Conservation (phyloP, 1,140 invertebrate species). For the Hypsibius dujardini region DNA sequence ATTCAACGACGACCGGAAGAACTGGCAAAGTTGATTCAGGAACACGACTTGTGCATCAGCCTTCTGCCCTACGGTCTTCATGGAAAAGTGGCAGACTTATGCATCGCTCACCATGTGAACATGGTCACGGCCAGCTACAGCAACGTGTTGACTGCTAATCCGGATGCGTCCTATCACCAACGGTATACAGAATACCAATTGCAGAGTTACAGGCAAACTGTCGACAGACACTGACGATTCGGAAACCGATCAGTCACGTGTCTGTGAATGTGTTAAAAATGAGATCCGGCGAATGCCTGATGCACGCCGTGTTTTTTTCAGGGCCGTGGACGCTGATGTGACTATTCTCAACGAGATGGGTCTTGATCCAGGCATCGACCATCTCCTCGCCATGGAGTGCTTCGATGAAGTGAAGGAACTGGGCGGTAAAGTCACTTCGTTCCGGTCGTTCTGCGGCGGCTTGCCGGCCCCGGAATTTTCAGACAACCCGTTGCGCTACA, state of each 20-base stretch:
- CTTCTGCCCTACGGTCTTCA: constrained; percentile 82
- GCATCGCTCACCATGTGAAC: constrained; percentile 64
- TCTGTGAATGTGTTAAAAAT: too few relatives aligned
- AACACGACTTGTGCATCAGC: constrained; percentile 66
- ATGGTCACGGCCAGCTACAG: constrained; percentile 89
- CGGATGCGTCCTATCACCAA: background rate
- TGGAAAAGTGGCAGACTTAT: constrained; percentile 57
- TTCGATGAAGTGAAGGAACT: constrained; percentile 69
- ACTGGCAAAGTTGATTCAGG: constrained; percentile 49
- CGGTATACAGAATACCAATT: background rate
- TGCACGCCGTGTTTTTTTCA: constrained; percentile 29
- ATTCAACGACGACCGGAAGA: constrained; percentile 50
- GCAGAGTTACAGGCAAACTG: constrained; percentile 13
- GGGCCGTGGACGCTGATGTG: constrained; percentile 61
- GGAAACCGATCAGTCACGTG: too few relatives aligned
- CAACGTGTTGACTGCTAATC: background rate
- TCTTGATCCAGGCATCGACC: constrained; percentile 92
- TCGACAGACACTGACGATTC: background rate
- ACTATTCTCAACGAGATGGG: constrained; percentile 89
- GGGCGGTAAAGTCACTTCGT: constrained; percentile 64
- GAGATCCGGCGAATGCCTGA: too few relatives aligned
- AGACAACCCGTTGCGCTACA: constrained; percentile 81
- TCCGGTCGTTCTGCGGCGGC: constrained; percentile 89
- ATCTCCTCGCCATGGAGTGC: constrained; percentile 86
- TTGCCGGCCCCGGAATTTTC: constrained; percentile 85